Evolutionary conservation across 35 echinoderm and acorn worm species (phyloP).

Genomic region (Chiridota heheva): DNA sequence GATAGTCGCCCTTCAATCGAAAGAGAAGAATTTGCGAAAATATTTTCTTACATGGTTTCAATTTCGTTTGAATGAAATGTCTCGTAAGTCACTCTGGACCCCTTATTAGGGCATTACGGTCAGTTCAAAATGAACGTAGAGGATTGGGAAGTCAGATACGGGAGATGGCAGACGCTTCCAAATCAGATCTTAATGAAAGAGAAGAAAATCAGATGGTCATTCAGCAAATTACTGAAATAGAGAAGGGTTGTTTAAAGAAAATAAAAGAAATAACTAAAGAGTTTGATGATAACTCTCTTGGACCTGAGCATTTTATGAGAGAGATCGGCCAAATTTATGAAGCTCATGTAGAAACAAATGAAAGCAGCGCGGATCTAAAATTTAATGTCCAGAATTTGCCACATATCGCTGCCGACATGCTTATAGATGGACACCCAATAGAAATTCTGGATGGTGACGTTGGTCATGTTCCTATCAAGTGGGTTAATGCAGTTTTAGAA

Average conservation of each 20-base stretch:
- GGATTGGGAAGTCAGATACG: neutral
- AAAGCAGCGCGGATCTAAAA: neutral
- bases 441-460: slow-evolving; percentile 45
- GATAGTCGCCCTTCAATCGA: neutral
- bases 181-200: neutral
- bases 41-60: slow-evolving; percentile 29
- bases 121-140: slow-evolving; percentile 7
- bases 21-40: neutral
- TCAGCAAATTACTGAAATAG: neutral
- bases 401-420: slow-evolving; percentile 19
- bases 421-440: slow-evolving; percentile 26
- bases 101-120: neutral
- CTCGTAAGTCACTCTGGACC: slow-evolving; percentile 13
- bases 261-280: neutral
- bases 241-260: neutral
- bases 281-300: slow-evolving; percentile 12
- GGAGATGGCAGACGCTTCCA: too few species aligned
- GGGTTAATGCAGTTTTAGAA: slow-evolving; percentile 24
- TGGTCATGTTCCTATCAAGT: slow-evolving; percentile 30
- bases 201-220: neutral
- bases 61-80: slow-evolving; percentile 29
- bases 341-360: neutral
- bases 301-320: slow-evolving; percentile 30
- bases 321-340: slow-evolving; percentile 35
- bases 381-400: slow-evolving; percentile 2